A percentile compares a stretch with the other conserved stretches of the same genome.
Conservation (phyloP, 2,113 vertebrate genomes). For the Gallinago paraguaiae region DNA sequence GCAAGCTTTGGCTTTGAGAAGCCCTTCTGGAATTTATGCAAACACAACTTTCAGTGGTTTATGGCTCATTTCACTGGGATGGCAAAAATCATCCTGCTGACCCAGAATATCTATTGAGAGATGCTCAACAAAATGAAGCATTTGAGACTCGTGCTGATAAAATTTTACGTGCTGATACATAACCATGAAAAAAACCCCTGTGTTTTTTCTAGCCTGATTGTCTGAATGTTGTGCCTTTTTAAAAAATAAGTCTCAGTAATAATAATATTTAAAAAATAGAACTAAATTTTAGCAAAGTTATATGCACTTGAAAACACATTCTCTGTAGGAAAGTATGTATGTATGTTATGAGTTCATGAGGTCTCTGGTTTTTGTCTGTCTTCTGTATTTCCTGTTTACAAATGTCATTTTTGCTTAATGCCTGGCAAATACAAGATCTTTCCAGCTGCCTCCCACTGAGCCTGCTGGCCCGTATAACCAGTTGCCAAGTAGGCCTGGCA, state of each 20-base stretch:
- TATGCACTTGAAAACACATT: neutral
- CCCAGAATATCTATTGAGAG: neutral
- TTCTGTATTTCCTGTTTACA: neutral
- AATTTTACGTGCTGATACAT: neutral
- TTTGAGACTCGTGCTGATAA: neutral
- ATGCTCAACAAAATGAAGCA: neutral
- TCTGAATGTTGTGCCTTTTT: neutral
- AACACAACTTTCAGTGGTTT: neutral
- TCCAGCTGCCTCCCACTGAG: neutral
- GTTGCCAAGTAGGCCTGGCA: neutral
- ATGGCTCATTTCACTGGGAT: slow-evolving; percentile 24
- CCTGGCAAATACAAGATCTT: neutral
- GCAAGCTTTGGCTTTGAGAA: neutral
- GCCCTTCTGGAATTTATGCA: neutral
- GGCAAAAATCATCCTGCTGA: slow-evolving; percentile 5
- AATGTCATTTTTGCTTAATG: neutral
- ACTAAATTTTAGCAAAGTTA: neutral
- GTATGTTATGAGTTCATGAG: neutral
- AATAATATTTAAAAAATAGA: neutral
- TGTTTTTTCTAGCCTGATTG: neutral
- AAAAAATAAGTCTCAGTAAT: neutral
- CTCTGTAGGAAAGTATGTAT: fast-evolving
- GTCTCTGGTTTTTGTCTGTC: neutral
- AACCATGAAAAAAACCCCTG: neutral
- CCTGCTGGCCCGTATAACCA: neutral